Evolutionary conservation across 1,140 invertebrate species (phyloP), one percentile per base, ranked within the genome.

Genomic region (Myzus persicae): DNA sequence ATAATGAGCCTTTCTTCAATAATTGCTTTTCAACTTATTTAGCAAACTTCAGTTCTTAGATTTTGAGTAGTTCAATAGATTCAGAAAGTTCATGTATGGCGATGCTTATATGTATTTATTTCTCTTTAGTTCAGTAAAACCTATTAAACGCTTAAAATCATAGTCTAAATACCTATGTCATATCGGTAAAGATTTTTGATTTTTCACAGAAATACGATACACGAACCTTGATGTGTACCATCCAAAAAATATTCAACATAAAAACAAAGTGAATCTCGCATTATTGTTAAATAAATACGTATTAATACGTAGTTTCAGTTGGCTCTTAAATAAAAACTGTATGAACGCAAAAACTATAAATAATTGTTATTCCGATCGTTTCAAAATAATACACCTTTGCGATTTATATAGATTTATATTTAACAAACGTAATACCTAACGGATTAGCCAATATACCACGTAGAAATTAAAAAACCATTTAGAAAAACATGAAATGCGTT

Each of bases 391-490:
- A 4, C 38, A 24, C 22, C 0, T 0, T 40, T 9, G 14, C 22
- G 81, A 6, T 22, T 82, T 82, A 2, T 31, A 84, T 26, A 40
- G 24, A 26, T 4, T 42, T 4, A 42, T 26, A 84, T 76, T 36
- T 18, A 67, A 76, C 22, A 14, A 5, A 26, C 82, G 24, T 84
- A 42, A 84, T 31, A 42, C 82, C 24, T 5, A 38, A 40, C 38
- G 22, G 9, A 26, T 26, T 42, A 40, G 8, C 20, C 2, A 26
- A 26, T 84, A 42, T 24, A 0, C 24, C 11, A 18, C 18, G 6
- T 40, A 26, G 4, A 84, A 84, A 84, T 84, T 84, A 84, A 84
- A 84, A 42, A 84, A 84, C 82, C 38, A 42, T 84, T 84, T 84
- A 26, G 40, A 40, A 84, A 76, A 76, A 5, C 31, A 20, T 18